Conservation (phyloP, 2,113 vertebrate species). For the Chlamydotis undulata region DNA sequence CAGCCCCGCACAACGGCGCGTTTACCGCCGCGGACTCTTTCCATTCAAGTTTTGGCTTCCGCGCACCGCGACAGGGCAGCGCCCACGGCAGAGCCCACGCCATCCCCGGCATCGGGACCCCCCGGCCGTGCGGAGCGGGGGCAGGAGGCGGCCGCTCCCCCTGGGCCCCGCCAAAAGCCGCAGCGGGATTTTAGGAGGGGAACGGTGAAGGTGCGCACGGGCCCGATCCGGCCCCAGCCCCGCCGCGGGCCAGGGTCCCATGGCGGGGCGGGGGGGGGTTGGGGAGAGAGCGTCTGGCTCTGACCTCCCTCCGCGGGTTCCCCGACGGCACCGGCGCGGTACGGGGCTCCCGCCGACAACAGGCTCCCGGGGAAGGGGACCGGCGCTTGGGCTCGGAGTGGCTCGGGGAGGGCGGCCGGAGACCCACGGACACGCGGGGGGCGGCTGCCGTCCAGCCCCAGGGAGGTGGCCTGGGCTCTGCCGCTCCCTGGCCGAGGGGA, state of each 20-base stretch:
- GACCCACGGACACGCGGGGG: too few species aligned
- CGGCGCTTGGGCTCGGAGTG: accelerated
- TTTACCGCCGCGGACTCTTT: not conserved
- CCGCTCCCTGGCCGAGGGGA: accelerated
- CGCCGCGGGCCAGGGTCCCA: not conserved
- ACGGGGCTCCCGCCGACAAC: not conserved
- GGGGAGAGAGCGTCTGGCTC: too few species aligned
- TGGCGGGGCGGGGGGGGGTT: too few species aligned
- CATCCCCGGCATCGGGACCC: too few species aligned
- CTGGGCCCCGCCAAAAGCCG: not conserved
- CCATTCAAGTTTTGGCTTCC: not conserved
- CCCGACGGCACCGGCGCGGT: too few species aligned
- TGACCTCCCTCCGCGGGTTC: too few species aligned
- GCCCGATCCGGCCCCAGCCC: not conserved
- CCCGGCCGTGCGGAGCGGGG: too few species aligned
- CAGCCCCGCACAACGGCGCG: not conserved
- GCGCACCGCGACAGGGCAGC: not conserved
- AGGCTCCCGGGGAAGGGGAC: not conserved
- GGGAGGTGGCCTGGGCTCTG: accelerated
- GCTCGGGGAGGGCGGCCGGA: accelerated
- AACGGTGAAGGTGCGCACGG: not conserved
- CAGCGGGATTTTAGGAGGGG: not conserved
- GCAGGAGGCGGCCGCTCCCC: not conserved
- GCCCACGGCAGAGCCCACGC: not conserved
- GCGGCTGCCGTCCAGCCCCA: accelerated